Percentiles rank a stretch among this genome's conserved stretches.
These are phyloP conservation scores for Oryctes rhinoceros DNA, from an alignment of 1,140 invertebrate genomes.

Conservation along the genomic window DNA sequence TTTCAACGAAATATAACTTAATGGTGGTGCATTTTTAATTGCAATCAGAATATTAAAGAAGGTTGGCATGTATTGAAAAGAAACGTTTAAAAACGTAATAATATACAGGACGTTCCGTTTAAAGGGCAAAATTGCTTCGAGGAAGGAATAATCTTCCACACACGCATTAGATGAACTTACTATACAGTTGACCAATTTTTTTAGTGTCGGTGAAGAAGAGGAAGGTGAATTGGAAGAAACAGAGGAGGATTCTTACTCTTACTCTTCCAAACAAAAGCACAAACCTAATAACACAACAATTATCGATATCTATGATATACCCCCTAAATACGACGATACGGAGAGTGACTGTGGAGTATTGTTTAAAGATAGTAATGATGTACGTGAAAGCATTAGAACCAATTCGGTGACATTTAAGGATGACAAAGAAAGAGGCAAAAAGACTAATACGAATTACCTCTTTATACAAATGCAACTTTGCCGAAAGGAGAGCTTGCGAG, in stretches of 20 bases:
- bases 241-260: background rate
- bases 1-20: too few species aligned
- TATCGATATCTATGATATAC: background rate
- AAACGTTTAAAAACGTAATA: too few species aligned
- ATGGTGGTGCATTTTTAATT: too few species aligned
- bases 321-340: too few species aligned
- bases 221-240: background rate
- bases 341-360: background rate
- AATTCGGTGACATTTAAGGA: background rate
- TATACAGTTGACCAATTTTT: too few species aligned
- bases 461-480: constrained; percentile 99
- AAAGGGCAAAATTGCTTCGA: too few species aligned
- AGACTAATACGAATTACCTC: constrained; percentile 67
- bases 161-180: too few species aligned
- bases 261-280: background rate
- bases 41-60: too few species aligned
- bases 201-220: background rate
- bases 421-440: background rate
- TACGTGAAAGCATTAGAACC: background rate
- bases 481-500: constrained; percentile 84
- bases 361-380: background rate
- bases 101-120: too few species aligned
- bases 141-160: too few species aligned
- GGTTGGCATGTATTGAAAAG: too few species aligned
- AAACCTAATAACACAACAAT: background rate